Base-by-base conservation (phyloP, 2,797 vertebrate species). In the Echeneis naucrates region DNA sequence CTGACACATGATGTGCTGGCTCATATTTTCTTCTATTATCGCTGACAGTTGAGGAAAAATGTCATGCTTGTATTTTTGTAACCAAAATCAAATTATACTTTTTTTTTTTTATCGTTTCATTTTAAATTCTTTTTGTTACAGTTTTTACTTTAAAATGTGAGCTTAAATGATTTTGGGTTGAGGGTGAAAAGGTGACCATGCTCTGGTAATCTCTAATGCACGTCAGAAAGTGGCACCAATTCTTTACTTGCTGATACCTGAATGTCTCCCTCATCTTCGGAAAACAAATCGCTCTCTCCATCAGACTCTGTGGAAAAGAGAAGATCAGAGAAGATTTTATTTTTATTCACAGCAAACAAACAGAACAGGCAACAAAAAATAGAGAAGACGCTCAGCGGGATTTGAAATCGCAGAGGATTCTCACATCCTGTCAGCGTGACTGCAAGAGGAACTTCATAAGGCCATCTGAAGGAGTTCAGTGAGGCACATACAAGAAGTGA, bases 221-320 rank as follows among this genome's bases (percentile, higher is more conserved):
- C 30, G 30, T 68, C 13, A 61, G 7, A 50, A 63, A 63, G 56
- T 10, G 16, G 17, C 26, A 6, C 33, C 70, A 54, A 77, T 78
- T 26, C 62, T 55, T 51, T 10, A 10, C 24, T 23, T 24, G 38
- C n/a, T 6, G 42, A 47, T 87, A 94, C 94, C 93, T 94, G 84
- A 72, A 93, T 78, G 57, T 94, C 90, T 81, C 48, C 75, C 51
- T 93, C 92, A 77, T 93, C 92, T 33, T 93, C 93, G 3, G 87
- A 92, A 7, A 85, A 91, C 2, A 57, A 56, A 56, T 10, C 30
- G 14, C 75, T 88, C 24, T 92, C 92, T 67, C 70, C 86, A 1
- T 87, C 89, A 45, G 86, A 89, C 57, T 85, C 93, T 94, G 14
- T 94, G 14, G 38, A 19, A 77, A 69, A 52, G 3, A 66, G n/a